A percentile compares a stretch with the other conserved stretches of the same genome.
Evolutionary conservation across 2,797 vertebrate species (phyloP).

Genomic region (Setipinna tenuifilis): DNA sequence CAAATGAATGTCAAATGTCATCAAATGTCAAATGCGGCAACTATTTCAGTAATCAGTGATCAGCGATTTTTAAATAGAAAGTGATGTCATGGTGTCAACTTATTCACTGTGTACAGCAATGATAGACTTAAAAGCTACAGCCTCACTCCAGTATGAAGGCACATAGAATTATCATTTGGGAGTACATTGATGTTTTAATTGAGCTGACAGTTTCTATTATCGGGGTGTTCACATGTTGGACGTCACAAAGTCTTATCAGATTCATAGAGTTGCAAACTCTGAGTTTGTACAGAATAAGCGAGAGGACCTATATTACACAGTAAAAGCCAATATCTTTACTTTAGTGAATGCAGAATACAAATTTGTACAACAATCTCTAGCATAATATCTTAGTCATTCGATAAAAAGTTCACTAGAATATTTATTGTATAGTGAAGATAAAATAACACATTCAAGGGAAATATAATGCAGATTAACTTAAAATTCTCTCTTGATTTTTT

Average conservation of each 20-base stretch:
- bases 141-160: constrained; percentile 62
- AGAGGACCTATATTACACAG: constrained; percentile 88
- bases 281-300: constrained; percentile 80
- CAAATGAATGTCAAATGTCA: too few species aligned
- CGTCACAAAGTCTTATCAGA: constrained; percentile 75
- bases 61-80: background rate
- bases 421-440: constrained; percentile 98
- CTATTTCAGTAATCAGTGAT: too few species aligned
- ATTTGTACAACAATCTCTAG: constrained; percentile 99
- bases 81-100: background rate
- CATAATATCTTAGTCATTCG: constrained; percentile 95
- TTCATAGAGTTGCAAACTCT: constrained; percentile 73
- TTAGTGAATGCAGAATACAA: constrained; percentile 97
- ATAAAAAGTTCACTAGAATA: constrained; percentile 99
- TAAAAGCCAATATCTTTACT: constrained; percentile 99
- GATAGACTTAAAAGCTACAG: background rate
- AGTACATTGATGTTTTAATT: constrained; percentile 83
- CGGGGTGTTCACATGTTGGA: constrained; percentile 79
- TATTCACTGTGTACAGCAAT: background rate
- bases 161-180: constrained; percentile 68
- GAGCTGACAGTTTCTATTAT: constrained; percentile 81
- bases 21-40: background rate
- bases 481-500: constrained; percentile 75
- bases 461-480: constrained; percentile 90
- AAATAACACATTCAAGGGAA: constrained; percentile 98